A percentile compares a stretch with the other conserved stretches of the same genome.
Evolutionary conservation across 2,888 invertebrate species (phyloP).

Genomic region (Epirrita christyi): DNA sequence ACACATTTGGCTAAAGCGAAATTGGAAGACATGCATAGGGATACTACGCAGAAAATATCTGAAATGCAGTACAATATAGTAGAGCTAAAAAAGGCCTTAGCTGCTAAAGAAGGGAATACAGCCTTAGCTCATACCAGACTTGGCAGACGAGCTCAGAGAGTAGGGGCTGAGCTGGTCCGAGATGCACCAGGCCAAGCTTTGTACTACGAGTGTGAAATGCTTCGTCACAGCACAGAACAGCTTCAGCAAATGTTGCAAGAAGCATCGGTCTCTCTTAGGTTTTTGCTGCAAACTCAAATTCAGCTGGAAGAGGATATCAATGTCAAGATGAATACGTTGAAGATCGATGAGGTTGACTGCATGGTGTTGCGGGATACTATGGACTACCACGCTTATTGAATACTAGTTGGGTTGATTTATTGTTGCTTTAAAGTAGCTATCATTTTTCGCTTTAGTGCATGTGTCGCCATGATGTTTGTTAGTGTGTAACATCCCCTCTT

Average conservation of each 20-base stretch:
- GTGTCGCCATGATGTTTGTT: too few relatives aligned
- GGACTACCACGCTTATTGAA: slow-evolving; percentile 87
- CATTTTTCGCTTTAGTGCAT: not conserved
- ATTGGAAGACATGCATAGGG: slow-evolving; percentile 93
- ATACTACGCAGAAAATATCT: slow-evolving; percentile 87
- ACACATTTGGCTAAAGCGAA: slow-evolving; percentile 91
- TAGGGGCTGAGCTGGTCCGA: slow-evolving; percentile 92
- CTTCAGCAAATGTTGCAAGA: slow-evolving; percentile 89
- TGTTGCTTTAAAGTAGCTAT: not conserved
- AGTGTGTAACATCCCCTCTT: too few relatives aligned
- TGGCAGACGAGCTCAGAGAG: slow-evolving; percentile 91
- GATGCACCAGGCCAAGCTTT: slow-evolving; percentile 92
- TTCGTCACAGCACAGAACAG: slow-evolving; percentile 87
- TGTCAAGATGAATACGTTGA: slow-evolving; percentile 94
- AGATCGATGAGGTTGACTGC: slow-evolving; percentile 97
- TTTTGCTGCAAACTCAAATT: slow-evolving; percentile 93
- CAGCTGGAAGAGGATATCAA: slow-evolving; percentile 97
- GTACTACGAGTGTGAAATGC: slow-evolving; percentile 88
- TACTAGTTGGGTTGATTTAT: too few relatives aligned
- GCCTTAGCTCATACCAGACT: slow-evolving; percentile 93
- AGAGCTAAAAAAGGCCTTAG: slow-evolving; percentile 90
- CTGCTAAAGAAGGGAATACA: slow-evolving; percentile 92
- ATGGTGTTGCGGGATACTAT: slow-evolving; percentile 91
- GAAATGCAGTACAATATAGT: slow-evolving; percentile 93
- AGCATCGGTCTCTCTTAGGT: slow-evolving; percentile 90